Evolutionary conservation across 2,888 invertebrate genomes (phyloP), one percentile per base, ranked within the genome.

Genomic region (Dryobotodes eremita): DNA sequence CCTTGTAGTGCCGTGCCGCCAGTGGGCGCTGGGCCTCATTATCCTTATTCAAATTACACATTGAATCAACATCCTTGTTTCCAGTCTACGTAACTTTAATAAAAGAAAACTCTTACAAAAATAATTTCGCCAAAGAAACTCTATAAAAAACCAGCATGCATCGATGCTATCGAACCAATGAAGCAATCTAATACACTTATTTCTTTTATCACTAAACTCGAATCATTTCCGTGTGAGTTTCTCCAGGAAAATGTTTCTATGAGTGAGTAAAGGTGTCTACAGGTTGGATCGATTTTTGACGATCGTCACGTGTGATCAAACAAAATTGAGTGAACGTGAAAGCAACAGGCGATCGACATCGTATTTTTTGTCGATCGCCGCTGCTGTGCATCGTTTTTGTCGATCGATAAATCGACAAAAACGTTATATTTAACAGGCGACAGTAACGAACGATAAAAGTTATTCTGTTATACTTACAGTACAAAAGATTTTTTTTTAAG

Each of bases 141-240:
- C 20, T 8, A 23, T 55, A 20, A 61, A 36, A 66, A 46, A 77
- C 46, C 17, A 17, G 15, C n/a, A 46, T n/a, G 23, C 15, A 20
- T 42, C 31, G 1, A 26, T 3, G 53, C 42, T 46, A 46, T 46
- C 6, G 53, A 80, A 59, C 61, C 11, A 62, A 57, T 59, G 7
- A 57, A 68, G 26, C 68, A 65, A 84, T 77, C 71, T 0, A 62
- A 70, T 72, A 71, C 61, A 73, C 59, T 59, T 75, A 82, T 82
- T 74, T 84, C 59, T 86, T 76, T 80, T 64, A 77, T 59, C 61
- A 77, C 68, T 48, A 75, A 77, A 75, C 48, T 57, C 0, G 57
- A n/a, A 76, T 79, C 53, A 59, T 82, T 87, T 83, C 85, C 79
- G 71, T 46, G n/a, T 71, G 71, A 75, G 80, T 83, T 85, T 85